Base-by-base conservation (phyloP, 2,797 vertebrate genomes). In the Macrochelys suwanniensis region DNA sequence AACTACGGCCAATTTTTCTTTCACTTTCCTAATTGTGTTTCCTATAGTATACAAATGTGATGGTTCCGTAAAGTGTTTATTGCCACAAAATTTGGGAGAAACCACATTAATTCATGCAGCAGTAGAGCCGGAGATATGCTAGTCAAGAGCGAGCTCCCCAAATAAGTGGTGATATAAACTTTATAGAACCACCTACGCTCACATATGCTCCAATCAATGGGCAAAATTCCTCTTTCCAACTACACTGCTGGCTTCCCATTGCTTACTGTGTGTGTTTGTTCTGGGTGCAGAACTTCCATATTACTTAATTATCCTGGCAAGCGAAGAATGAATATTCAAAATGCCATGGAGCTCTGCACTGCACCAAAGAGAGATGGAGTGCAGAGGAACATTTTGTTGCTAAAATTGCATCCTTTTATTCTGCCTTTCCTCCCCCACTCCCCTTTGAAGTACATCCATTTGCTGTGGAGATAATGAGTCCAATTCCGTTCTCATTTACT, bases 31-130 rank as follows among this genome's bases (percentile, higher is more conserved):
- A 87, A 37, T 86, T 81, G 68, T 80, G 11, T 87, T 87, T 82
- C 61, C 54, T 87, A 61, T 61, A 33, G 13, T 61, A 33, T 91
- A 33, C 42, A 81, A 85, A 86, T 91, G 78, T 56, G 78, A 71
- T 81, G 84, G 71, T 2, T 77, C 80, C 87, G 86, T 95, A 91
- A 92, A 84, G 89, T 82, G 82, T 92, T 96, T 92, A 93, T 84
- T 84, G 47, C 82, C 42, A n/a, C 85, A 42, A 89, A 85, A 80
- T 84, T 93, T 71, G 95, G 92, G 89, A 85, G 59, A 92, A 89
- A 90, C 85, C 89, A 87, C 89, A 56, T 33, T 3, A 61, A 5
- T 68, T 56, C 53, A 45, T 56, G 12, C 16, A 37, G 4, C 33
- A 15, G 2, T 13, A n/a, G 19, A 23, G 10, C 50, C 25, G 84